These are phyloP conservation scores for Oreochromis spilurus DNA, from an alignment of 2,113 vertebrate species.

Conservation along the genomic window DNA sequence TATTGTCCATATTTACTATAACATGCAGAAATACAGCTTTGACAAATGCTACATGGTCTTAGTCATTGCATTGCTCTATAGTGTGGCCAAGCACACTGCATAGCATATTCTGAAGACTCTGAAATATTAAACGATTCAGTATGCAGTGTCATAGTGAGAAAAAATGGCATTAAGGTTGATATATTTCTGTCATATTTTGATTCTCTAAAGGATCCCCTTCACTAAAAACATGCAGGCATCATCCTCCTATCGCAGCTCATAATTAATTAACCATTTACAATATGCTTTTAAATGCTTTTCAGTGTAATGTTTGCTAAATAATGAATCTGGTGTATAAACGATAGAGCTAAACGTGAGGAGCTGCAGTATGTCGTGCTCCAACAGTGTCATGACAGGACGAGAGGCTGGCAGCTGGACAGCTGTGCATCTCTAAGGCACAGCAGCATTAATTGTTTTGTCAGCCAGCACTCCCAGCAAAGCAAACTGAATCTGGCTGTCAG, in stretches of 20 bases:
- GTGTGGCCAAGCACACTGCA: background rate
- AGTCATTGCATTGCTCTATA: background rate
- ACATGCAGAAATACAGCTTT: background rate
- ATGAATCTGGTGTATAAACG: constrained; percentile 4
- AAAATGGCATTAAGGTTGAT: background rate
- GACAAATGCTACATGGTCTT: background rate
- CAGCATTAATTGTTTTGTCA: constrained; percentile 53
- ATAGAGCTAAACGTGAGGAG: constrained; percentile 3
- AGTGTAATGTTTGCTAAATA: background rate
- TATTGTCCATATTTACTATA: background rate
- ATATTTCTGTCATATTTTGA: background rate
- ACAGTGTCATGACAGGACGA: constrained; percentile 1
- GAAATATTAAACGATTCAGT: background rate
- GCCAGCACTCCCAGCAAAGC: constrained; percentile 12
- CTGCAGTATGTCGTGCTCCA: background rate
- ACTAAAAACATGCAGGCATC: background rate
- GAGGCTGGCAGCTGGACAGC: background rate
- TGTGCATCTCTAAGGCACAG: constrained; percentile 9
- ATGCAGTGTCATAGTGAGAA: background rate
- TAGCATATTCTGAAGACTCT: background rate
- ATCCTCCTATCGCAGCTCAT: background rate
- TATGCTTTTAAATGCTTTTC: background rate
- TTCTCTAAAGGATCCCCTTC: background rate
- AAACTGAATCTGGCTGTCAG: constrained; percentile 13
- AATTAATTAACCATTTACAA: background rate